Evolutionary conservation across 2,113 vertebrate species (phyloP).

Genomic region (Cololabis saira): DNA sequence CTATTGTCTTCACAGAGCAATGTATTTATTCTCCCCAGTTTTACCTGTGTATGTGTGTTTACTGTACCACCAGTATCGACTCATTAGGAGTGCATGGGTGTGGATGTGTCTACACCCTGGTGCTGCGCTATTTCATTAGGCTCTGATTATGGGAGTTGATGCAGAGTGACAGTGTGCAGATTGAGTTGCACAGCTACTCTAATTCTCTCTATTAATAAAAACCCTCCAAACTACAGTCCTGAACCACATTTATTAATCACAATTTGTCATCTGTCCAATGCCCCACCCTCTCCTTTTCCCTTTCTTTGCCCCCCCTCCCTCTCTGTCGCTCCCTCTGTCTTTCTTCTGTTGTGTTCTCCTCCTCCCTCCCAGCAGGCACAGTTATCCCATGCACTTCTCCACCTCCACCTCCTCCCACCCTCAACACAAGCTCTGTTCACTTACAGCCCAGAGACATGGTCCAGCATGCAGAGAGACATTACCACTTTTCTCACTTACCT

Average conservation of each 20-base stretch:
- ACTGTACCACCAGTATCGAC: slow-evolving; percentile 39
- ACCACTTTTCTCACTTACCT: slow-evolving; percentile 35
- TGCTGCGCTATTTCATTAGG: slow-evolving; percentile 82
- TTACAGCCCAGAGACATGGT: slow-evolving; percentile 69
- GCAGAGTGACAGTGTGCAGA: slow-evolving; percentile 86
- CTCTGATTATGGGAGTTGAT: slow-evolving; percentile 85
- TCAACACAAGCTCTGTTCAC: slow-evolving; percentile 47
- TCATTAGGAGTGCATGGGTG: slow-evolving; percentile 32
- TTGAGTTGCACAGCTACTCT: slow-evolving; percentile 85
- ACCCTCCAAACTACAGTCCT: slow-evolving; percentile 79
- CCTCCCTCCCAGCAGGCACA: slow-evolving; percentile 66
- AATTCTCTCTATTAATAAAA: slow-evolving; percentile 88
- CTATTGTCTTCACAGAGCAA: background rate
- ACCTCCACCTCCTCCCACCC: slow-evolving; percentile 41
- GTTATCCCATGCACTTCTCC: slow-evolving; percentile 72
- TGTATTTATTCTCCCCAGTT: slow-evolving; percentile 1
- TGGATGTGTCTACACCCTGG: slow-evolving; percentile 67
- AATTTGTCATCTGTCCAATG: slow-evolving; percentile 85
- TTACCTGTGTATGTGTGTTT: slow-evolving; percentile 25
- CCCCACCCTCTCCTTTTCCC: slow-evolving; percentile 70
- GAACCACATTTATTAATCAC: slow-evolving; percentile 88
- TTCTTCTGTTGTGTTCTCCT: slow-evolving; percentile 39
- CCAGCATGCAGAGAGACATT: slow-evolving; percentile 71
- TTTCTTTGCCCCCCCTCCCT: slow-evolving; percentile 35
- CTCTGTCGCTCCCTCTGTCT: slow-evolving; percentile 29